These are phyloP conservation scores for Oscheius myriophilus DNA, from an alignment of 2,888 invertebrate species.

Conservation along the genomic window DNA sequence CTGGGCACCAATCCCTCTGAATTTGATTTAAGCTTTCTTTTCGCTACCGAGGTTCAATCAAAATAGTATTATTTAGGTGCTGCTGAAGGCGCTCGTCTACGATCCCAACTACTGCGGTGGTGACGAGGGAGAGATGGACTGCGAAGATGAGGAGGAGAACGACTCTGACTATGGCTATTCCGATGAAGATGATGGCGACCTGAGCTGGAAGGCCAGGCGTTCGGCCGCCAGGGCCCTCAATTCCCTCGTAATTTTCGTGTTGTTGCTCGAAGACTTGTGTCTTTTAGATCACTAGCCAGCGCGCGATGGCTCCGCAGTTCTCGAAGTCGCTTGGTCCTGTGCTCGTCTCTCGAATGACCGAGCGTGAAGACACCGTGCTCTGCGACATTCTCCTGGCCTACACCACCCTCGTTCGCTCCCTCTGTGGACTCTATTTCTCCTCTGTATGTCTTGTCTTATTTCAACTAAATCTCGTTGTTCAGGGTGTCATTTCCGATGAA, in stretches of 20 bases:
- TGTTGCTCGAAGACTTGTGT: too few species aligned
- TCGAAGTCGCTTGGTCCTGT: slow-evolving; percentile 89
- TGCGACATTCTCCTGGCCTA: slow-evolving; percentile 91
- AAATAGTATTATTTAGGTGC: too few species aligned
- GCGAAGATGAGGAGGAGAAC: slow-evolving; percentile 78
- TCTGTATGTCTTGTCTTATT: too few species aligned
- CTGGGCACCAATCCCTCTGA: too few species aligned
- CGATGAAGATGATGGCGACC: slow-evolving; percentile 95
- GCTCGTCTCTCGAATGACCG: slow-evolving; percentile 81
- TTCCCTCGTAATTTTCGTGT: slow-evolving; percentile 80
- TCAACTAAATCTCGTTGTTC: too few species aligned
- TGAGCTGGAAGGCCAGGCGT: slow-evolving; percentile 90
- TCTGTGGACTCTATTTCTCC: too few species aligned
- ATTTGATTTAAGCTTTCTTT: too few species aligned
- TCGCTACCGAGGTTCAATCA: too few species aligned
- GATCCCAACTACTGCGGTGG: slow-evolving; percentile 99
- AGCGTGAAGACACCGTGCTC: slow-evolving; percentile 94
- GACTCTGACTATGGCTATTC: slow-evolving; percentile 98
- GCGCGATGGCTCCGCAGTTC: slow-evolving; percentile 88
- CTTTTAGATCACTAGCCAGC: slow-evolving; percentile 76
- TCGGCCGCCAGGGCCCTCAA: slow-evolving; percentile 97
- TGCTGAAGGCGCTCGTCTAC: slow-evolving; percentile 80
- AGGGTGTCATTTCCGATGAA: too few species aligned
- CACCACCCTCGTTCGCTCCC: slow-evolving; percentile 78
- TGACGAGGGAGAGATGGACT: slow-evolving; percentile 69